Percentiles rank a stretch among this genome's conserved stretches.
Conservation (phyloP, 2,797 vertebrate species). For the Capromys pilorides region DNA sequence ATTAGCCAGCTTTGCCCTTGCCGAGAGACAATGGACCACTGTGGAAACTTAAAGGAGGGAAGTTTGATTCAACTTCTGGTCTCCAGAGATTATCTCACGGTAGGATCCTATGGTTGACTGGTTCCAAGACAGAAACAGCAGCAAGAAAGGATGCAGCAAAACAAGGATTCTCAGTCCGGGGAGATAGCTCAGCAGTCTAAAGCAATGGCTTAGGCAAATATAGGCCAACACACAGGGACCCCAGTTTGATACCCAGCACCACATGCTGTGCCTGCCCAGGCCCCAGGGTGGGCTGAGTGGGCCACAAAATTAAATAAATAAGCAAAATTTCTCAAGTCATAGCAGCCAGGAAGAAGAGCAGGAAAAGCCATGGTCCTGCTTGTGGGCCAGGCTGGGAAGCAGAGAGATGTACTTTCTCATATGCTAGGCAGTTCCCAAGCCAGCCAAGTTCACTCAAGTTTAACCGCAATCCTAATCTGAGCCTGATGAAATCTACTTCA, state of each 20-base stretch:
- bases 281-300: no score
- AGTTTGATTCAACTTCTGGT: background rate
- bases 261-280: no score
- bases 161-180: background rate
- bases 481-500: background rate
- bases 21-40: background rate
- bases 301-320: background rate
- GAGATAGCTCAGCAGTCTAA: no score
- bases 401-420: background rate
- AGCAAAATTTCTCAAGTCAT: background rate
- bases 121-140: background rate
- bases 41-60: background rate
- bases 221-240: no score
- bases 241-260: no score
- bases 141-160: background rate
- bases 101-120: background rate
- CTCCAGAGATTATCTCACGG: background rate
- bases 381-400: no score
- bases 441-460: background rate
- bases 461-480: background rate
- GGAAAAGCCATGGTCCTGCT: background rate
- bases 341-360: background rate
- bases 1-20: background rate
- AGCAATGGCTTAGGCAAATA: no score
- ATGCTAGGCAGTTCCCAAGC: no score